A percentile compares a stretch with the other conserved stretches of the same genome.
Evolutionary conservation across 2,113 vertebrate species (phyloP).

Genomic region (Sigmodon hispidus): DNA sequence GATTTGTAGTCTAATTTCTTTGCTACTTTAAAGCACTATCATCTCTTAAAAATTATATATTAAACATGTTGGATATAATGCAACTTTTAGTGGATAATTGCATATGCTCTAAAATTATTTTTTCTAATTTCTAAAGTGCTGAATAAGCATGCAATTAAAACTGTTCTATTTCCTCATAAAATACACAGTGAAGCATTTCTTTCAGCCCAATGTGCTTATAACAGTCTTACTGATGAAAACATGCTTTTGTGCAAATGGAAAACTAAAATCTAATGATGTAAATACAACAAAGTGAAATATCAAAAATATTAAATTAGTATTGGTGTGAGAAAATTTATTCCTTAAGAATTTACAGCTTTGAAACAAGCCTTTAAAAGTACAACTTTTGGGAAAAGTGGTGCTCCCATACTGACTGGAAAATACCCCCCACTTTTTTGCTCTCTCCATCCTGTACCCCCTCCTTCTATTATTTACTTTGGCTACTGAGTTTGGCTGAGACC

Average conservation of each 20-base stretch:
- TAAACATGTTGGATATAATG: conserved; percentile 35
- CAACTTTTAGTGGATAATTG: conserved; percentile 28
- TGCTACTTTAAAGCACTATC: conserved; percentile 7
- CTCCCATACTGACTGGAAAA: conserved; percentile 25
- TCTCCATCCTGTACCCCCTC: neutral
- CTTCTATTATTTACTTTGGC: conserved; percentile 44
- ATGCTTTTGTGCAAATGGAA: conserved; percentile 19
- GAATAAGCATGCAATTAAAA: conserved; percentile 28
- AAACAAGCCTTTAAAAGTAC: conserved; percentile 40
- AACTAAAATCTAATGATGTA: conserved; percentile 41
- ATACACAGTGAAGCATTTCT: conserved; percentile 29
- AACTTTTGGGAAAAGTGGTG: neutral
- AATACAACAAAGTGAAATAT: neutral
- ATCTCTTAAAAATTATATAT: conserved; percentile 36
- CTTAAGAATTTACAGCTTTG: conserved; percentile 44
- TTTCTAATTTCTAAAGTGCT: conserved; percentile 22
- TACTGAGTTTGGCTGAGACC: neutral
- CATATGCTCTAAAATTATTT: conserved; percentile 37
- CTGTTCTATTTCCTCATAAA: conserved; percentile 3
- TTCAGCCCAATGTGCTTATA: neutral
- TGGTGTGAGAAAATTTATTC: conserved; percentile 26
- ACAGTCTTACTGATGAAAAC: conserved; percentile 7
- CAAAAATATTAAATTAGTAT: neutral
- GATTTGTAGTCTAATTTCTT: conserved; percentile 2
- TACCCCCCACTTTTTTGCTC: neutral